A percentile compares a stretch with the other conserved stretches of the same genome.
These are phyloP conservation scores for Scalopus aquaticus DNA, from an alignment of 2,113 vertebrate genomes.

Conservation along the genomic window DNA sequence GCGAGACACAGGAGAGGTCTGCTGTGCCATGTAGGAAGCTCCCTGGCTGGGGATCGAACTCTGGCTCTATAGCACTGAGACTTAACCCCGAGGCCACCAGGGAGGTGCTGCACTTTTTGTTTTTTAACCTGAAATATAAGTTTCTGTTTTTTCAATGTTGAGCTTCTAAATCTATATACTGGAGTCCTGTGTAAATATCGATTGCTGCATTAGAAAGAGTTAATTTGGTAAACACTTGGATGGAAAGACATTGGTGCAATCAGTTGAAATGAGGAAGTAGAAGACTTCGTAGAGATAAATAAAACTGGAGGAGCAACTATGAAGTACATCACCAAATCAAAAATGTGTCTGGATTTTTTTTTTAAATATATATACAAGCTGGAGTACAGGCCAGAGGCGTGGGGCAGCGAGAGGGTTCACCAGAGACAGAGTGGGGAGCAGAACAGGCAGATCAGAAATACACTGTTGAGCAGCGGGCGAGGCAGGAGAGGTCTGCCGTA, in stretches of 20 bases:
- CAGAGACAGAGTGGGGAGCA: too few species aligned
- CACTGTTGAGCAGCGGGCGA: too few species aligned
- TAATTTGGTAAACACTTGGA: conserved; percentile 13
- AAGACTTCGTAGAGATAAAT: conserved; percentile 25
- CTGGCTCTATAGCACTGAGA: too few species aligned
- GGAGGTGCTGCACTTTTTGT: background rate
- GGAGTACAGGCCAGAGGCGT: too few species aligned
- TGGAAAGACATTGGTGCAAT: background rate
- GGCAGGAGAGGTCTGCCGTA: too few species aligned
- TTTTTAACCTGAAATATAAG: background rate
- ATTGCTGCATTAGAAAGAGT: conserved; percentile 7
- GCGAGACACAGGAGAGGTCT: too few species aligned
- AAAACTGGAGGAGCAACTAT: background rate
- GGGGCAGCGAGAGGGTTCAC: too few species aligned
- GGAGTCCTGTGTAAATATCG: background rate
- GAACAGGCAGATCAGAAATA: too few species aligned
- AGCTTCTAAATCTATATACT: background rate
- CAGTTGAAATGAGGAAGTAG: conserved; percentile 17
- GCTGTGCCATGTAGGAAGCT: too few species aligned
- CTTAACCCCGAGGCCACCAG: too few species aligned
- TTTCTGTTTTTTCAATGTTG: conserved; percentile 7
- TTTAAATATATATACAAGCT: too few species aligned
- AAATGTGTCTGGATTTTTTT: conserved; percentile 6
- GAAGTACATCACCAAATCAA: background rate
- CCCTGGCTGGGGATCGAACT: too few species aligned